Evolutionary conservation across 2,797 vertebrate species (phyloP).

Genomic region (Hippopotamyrus pictus): DNA sequence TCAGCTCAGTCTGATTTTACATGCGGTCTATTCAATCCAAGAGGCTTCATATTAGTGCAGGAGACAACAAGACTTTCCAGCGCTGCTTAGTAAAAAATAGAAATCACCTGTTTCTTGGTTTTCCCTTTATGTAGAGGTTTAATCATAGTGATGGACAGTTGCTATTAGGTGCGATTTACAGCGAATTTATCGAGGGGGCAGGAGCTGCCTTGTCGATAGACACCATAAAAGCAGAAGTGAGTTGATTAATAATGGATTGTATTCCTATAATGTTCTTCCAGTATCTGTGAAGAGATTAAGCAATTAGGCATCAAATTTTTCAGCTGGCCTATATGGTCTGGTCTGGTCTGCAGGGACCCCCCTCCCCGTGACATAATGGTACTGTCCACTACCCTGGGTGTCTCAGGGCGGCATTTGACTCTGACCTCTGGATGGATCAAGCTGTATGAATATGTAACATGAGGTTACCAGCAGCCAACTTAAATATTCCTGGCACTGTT

Average conservation of each 20-base stretch:
- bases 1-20: neutral
- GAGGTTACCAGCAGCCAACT: neutral
- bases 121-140: neutral
- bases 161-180: neutral
- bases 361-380: neutral
- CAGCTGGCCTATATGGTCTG: neutral
- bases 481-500: neutral
- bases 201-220: neutral
- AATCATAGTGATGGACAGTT: neutral
- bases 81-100: neutral
- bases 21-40: neutral
- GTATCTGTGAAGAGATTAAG: neutral
- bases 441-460: neutral
- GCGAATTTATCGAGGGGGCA: neutral
- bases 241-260: neutral
- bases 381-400: neutral
- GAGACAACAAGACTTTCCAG: neutral
- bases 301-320: neutral
- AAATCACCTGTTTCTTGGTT: neutral
- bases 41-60: neutral
- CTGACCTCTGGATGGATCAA: neutral
- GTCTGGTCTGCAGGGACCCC: neutral
- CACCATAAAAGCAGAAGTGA: neutral
- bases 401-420: neutral
- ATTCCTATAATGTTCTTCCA: neutral